Evolutionary conservation across 92 coral and sea anemone species (phyloP), one percentile per base, ranked within the genome.

Genomic region (Phymanthus crucifer): DNA sequence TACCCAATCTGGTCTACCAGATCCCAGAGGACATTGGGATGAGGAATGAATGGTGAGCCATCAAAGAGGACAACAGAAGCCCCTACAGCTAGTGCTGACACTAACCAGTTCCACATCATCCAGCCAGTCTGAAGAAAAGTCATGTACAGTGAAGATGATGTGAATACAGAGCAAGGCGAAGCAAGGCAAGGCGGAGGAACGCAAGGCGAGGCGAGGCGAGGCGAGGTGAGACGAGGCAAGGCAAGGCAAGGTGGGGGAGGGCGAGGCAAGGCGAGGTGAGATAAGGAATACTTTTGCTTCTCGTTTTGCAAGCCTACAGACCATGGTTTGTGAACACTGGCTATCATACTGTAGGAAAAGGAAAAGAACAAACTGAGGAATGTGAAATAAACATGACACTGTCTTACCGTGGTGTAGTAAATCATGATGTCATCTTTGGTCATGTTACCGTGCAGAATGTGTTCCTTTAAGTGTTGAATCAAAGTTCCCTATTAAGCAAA

Each of bases 31-130:
- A 93, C 91, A 50, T 87, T 77, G n/a, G 98, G 94, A 76, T 94
- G 72, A 33, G 99, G 99, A 26, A 91, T 65, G 14, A 93, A 78
- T 31, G 99, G 99, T 33, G 99, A 95, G 23, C 99, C 99, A 65
- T 95, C 99, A 78, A 90, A 95, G 46, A 95, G 87, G 17, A 95
- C 94, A 14, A 95, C 77, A 48, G 99, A 84, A 23, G 96, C 88
- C 31, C 99, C 99, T 29, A 89, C 89, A 79, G 97, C 98, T 13
- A 95, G 86, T 6, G 96, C 91, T 3, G 97, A 88, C 64, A 95
- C 98, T 66, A 95, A 46, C 99, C 99, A 95, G 91, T 95, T 95
- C 99, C 99, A 95, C 99, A 95, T 95, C 99, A 95, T 95, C 99
- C 99, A 95, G 9, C 99, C 99, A 75, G 99, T 95, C 99, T 95